Evolutionary conservation across 2,113 vertebrate species (phyloP), one percentile per base, ranked within the genome.

Genomic region (Barbus barbus): DNA sequence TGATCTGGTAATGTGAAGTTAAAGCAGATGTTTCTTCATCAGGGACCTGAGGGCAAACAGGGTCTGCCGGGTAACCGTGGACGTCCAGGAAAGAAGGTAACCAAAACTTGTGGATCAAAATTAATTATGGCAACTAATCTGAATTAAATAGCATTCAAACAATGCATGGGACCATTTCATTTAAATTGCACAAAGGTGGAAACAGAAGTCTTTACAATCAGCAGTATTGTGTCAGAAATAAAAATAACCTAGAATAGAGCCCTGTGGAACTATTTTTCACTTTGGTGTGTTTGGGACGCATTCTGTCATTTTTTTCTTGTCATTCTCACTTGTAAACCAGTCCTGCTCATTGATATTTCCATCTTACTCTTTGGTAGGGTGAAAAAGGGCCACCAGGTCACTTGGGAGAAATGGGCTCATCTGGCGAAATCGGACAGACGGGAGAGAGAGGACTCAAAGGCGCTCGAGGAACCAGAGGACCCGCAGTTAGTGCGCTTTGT

Each of bases 21-120:
- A 73, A 67, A 24, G 31, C 3, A 72, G n/a, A 58, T 73, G 26
- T 61, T 61, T 84, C 24, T 84, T 14, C 13, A 33, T 83, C 88
- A 99, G 98, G 98, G 98, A 31, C 93, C 93, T 3, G 97, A 99
- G 92, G 98, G 98, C 89, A 94, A 94, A 93, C 88, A 88, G 9
- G 97, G 98, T 86, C 90, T 88, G 60, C 94, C 91, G 67, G 98
- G 98, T 81, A 95, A 95, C 91, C 96, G 94, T 82, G 98, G 98
- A 65, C 96, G 94, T 14, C 91, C 92, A 48, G 98, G 98, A 83
- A 98, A 96, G 93, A 99, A 98, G 96, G 98, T 99, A 90, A 63
- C 14, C 4, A 44, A 7, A 5, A 41, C 9, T 74, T 48, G n/a
- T 61, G 24, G 0, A 61, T 5, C 2, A 76, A 20, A 28, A 33